Percentiles rank a stretch among this genome's conserved stretches.
Evolutionary conservation across 2,113 vertebrate genomes (phyloP).

Genomic region (Entomyzon cyanotis): DNA sequence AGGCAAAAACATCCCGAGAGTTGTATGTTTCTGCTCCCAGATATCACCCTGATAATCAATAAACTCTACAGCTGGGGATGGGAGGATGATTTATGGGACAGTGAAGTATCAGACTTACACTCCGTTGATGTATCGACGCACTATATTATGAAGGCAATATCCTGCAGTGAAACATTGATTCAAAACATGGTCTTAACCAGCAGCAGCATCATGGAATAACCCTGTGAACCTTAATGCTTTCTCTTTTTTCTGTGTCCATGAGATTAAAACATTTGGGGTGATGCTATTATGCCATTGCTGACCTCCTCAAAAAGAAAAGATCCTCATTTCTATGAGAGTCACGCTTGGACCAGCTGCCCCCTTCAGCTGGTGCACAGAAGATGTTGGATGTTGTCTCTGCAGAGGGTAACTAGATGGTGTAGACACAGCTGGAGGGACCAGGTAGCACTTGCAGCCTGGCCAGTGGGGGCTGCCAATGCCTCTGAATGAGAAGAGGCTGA

Average conservation of each 20-base stretch:
- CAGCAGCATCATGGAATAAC: not conserved
- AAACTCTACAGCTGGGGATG: not conserved
- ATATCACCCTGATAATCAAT: not conserved
- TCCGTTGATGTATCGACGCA: not conserved
- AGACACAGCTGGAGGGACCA: not conserved
- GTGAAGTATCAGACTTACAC: not conserved
- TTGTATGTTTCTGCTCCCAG: not conserved
- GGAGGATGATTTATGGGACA: not conserved
- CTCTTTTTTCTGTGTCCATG: not conserved
- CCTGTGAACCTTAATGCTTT: not conserved
- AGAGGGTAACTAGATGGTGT: not conserved
- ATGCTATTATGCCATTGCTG: not conserved
- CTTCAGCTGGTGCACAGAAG: not conserved
- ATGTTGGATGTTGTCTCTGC: not conserved
- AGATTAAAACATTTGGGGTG: not conserved
- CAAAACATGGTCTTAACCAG: not conserved
- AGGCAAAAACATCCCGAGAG: not conserved
- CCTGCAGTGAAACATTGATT: not conserved
- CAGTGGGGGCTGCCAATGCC: not conserved
- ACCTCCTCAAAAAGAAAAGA: not conserved
- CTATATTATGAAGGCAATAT: conserved; percentile 2
- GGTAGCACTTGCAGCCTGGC: not conserved
- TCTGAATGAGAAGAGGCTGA: not conserved
- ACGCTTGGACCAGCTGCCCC: rapidly evolving
- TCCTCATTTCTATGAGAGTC: not conserved